Evolutionary conservation across 2,113 vertebrate genomes (phyloP), one percentile per base, ranked within the genome.

Genomic region (Dasypus novemcinctus): DNA sequence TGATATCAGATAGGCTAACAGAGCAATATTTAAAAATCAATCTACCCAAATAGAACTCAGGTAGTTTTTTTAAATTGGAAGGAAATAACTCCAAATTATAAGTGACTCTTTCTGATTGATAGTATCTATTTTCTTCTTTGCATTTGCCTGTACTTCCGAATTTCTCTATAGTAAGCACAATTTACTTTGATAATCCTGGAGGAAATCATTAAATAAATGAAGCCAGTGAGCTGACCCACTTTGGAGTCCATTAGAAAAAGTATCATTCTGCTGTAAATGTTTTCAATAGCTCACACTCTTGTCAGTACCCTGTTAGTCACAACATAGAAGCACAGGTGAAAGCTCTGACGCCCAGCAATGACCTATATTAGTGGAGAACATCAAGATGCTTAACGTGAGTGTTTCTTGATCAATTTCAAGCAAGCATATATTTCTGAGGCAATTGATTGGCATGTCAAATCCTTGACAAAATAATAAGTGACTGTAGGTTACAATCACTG

Each of bases 401-500:
- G 74, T 92, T 97, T 97, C 91, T 46, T 71, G 74, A 97, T 95
- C 86, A 63, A 31, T 96, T 97, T 91, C 31, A 72, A 93, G 95
- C 95, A 97, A 66, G 91, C 80, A 95, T 80, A 69, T 72, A 95
- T 92, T 85, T 71, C 95, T 98, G 95, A 95, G 86, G 20, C 80
- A 86, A 93, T 92, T 95, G 94, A 98, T 93, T 98, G 96, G 88
- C 78, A 97, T 12, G 46, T 89, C 93, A 97, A 96, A 83, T 96
- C 81, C 86, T 72, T 96, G 86, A 98, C 96, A 95, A 98, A 98
- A 97, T n/a, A 98, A 90, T 54, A 95, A 97, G 85, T 36, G 97
- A 83, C n/a, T 93, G 27, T 76, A 91, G 76, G 93, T 95, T 93
- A 69, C 94, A 98, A 97, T 64, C 61, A 95, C 91, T 97, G 95